phyloP scores from a whole-genome alignment of 2,113 vertebrate genomes.

The Australoheros scitulus region DNA sequence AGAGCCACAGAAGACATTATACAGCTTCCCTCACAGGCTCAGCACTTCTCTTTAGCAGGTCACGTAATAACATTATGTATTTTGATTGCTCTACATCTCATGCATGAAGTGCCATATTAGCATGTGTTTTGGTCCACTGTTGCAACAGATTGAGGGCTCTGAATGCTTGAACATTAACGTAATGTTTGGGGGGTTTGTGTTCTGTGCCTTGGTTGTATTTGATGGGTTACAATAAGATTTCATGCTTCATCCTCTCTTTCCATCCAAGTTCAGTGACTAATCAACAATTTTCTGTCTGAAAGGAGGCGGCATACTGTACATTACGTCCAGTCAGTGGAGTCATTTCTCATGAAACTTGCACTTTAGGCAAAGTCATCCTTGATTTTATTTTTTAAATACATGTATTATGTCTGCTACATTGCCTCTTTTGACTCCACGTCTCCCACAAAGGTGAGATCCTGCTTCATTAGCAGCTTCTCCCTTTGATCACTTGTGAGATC shows the following conservation, averaged over 20 bases:
- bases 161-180: too few species aligned
- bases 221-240: not conserved
- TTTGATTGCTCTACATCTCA: too few species aligned
- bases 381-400: not conserved
- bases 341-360: not conserved
- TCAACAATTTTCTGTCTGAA: not conserved
- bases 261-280: conserved; percentile 31
- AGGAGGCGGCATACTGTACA: not conserved
- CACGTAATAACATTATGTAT: not conserved
- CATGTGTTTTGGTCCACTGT: not conserved
- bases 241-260: not conserved
- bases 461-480: conserved; percentile 22
- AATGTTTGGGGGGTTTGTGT: too few species aligned
- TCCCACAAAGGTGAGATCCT: not conserved
- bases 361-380: rapidly evolving
- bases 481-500: not conserved
- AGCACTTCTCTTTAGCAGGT: not conserved
- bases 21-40: rapidly evolving
- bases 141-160: not conserved
- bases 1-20: too few species aligned
- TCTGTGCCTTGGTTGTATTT: too few species aligned
- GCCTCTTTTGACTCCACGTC: not conserved
- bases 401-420: not conserved
- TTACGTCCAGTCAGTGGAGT: not conserved
- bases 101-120: not conserved